Evolutionary conservation across 2,797 vertebrate genomes (phyloP), one percentile per base, ranked within the genome.

Genomic region (Myotis vivesi): DNA sequence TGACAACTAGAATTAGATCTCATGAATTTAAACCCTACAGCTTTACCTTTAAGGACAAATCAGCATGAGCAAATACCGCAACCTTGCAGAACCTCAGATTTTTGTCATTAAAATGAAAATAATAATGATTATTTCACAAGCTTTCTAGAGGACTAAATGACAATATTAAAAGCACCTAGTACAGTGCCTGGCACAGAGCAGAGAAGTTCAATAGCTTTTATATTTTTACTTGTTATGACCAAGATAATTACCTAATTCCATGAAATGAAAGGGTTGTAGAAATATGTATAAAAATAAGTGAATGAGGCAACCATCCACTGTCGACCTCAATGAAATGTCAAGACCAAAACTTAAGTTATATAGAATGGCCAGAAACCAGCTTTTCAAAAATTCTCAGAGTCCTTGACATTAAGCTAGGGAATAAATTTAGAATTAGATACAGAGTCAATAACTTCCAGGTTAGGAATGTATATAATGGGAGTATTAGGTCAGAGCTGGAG

Each of bases 301-400:
- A 30, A 77, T 84, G 89, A 91, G 69, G 66, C 36, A 94, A 73
- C 76, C 87, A 69, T 73, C 83, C 57, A 80, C 84, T 46, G 76
- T 93, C 16, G 76, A 57, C 89, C 95, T 95, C 76, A 89, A 92
- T 95, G 87, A 91, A 91, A 49, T 94, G 80, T 91, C 89, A 96
- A 76, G 84, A 94, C 73, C 68, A 83, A 62, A 95, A 87, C 22
- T 68, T 83, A 80, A 85, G 66, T 89, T 84, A 84, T 46, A 87
- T 22, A 69, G 71, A 44, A 33, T 53, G 17, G 53, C 76, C 86
- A 30, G 16, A 84, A 96, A 87, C 13, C 6, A 87, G 49, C 49
- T 92, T 93, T 92, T 89, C 33, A 94, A 94, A 83, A 95, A n/a
- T 41, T 77, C n/a, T 83, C 64, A 44, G 55, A 81, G 30, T 76